Percentiles rank a stretch among this genome's conserved stretches.
phyloP scores from a whole-genome alignment of 2,888 invertebrate species.

The Tiliacea aurago region DNA sequence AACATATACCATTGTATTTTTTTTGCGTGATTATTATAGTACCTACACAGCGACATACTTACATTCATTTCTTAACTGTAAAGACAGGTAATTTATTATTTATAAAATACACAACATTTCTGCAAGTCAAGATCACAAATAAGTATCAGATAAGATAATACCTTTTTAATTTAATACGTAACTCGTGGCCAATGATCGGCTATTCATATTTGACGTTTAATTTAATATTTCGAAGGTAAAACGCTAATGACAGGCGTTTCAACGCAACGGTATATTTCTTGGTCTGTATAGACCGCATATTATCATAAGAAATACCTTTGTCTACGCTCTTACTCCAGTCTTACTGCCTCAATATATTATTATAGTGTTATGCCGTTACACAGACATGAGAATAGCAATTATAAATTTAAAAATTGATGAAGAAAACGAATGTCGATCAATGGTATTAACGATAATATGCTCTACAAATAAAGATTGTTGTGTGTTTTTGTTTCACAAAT shows the following conservation, averaged over 20 bases:
- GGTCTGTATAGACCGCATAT: conserved; percentile 44
- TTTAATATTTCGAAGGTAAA: conserved; percentile 61
- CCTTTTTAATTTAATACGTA: conserved; percentile 46
- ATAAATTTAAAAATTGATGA: conserved; percentile 16
- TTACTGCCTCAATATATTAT: conserved; percentile 13
- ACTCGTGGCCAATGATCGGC: conserved; percentile 46
- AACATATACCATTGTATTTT: conserved; percentile 73
- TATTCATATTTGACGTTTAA: conserved; percentile 64
- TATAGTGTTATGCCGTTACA: conserved; percentile 51
- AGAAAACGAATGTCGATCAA: not conserved
- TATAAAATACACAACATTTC: conserved; percentile 56
- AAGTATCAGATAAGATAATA: conserved; percentile 55
- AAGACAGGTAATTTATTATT: conserved; percentile 60
- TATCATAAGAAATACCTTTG: conserved; percentile 49
- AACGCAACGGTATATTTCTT: conserved; percentile 69
- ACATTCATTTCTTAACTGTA: conserved; percentile 68
- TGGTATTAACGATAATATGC: not conserved
- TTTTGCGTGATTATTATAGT: conserved; percentile 68
- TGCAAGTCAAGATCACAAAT: conserved; percentile 58
- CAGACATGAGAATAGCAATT: conserved; percentile 6
- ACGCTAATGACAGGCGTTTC: conserved; percentile 63
- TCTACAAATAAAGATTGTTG: conserved; percentile 4
- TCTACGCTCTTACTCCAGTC: conserved; percentile 20
- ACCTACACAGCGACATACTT: conserved; percentile 56
- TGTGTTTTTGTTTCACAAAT: not conserved